These are phyloP conservation scores for Caenorhabditis sulstoni DNA, from an alignment of 2,888 invertebrate species.

Conservation along the genomic window DNA sequence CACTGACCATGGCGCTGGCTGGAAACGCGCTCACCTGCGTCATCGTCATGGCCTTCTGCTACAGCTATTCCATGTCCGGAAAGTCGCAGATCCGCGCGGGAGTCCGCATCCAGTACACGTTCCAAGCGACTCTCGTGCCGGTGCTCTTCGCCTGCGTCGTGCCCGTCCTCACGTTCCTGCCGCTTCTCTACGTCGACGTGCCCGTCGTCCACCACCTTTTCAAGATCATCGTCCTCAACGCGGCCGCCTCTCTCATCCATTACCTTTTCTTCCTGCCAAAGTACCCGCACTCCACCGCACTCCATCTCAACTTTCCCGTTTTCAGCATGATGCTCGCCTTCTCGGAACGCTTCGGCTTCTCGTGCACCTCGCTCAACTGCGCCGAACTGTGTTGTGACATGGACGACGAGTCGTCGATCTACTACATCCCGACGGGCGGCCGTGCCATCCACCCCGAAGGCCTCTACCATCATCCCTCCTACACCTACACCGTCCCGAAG, in stretches of 20 bases:
- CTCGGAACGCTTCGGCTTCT: slow-evolving; percentile 70
- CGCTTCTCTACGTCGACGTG: slow-evolving; percentile 70
- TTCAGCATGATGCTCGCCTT: slow-evolving; percentile 74
- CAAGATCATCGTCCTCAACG: slow-evolving; percentile 72
- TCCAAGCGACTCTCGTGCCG: slow-evolving; percentile 70
- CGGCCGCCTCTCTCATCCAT: slow-evolving; percentile 71
- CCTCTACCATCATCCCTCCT: slow-evolving; percentile 66
- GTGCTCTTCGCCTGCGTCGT: slow-evolving; percentile 66
- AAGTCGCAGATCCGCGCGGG: slow-evolving; percentile 67
- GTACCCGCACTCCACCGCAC: slow-evolving; percentile 27
- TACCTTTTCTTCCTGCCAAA: slow-evolving; percentile 74
- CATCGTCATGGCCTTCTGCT: slow-evolving; percentile 75
- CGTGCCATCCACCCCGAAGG: slow-evolving; percentile 66
- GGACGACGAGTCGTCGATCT: slow-evolving; percentile 75
- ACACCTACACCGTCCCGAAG: slow-evolving; percentile 66
- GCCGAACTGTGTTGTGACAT: slow-evolving; percentile 68
- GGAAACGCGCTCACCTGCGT: slow-evolving; percentile 74
- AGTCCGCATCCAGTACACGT: slow-evolving; percentile 77
- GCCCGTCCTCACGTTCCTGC: slow-evolving; percentile 69
- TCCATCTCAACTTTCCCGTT: not conserved
- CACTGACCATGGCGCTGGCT: slow-evolving; percentile 71
- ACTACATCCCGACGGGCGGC: slow-evolving; percentile 74
- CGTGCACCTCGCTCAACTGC: slow-evolving; percentile 59
- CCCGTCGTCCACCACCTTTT: slow-evolving; percentile 74
- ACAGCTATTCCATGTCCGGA: slow-evolving; percentile 77